Percentiles rank a stretch among this genome's conserved stretches.
Evolutionary conservation across 2,888 invertebrate species (phyloP).

Genomic region (Pterostichus madidus): DNA sequence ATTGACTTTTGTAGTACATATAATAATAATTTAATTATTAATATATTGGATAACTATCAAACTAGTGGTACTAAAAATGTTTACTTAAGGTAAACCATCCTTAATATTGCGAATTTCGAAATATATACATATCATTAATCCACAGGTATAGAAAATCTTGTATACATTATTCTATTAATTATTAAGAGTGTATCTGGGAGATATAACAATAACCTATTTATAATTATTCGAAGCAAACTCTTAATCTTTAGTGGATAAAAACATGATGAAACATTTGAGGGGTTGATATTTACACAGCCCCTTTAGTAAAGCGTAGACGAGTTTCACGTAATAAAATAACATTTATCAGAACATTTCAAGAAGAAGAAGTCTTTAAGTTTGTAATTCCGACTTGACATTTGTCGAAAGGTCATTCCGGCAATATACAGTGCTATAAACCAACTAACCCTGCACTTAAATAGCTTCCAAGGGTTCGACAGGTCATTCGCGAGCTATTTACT

Average conservation of each 20-base stretch:
- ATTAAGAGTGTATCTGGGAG: too few species aligned
- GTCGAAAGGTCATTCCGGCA: conserved; percentile 65
- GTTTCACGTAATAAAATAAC: conserved; percentile 65
- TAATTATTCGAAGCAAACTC: too few species aligned
- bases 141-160: too few species aligned
- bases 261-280: conserved; percentile 6
- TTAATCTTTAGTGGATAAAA: background rate
- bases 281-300: conserved; percentile 45
- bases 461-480: conserved; percentile 63
- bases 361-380: conserved; percentile 67
- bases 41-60: too few species aligned
- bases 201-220: too few species aligned
- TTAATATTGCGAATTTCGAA: too few species aligned
- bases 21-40: too few species aligned
- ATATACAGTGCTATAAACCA: conserved; percentile 66
- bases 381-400: conserved; percentile 66
- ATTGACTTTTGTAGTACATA: too few species aligned
- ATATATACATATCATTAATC: too few species aligned
- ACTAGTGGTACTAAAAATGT: too few species aligned
- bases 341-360: conserved; percentile 66
- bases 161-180: too few species aligned
- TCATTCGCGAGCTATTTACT: conserved; percentile 57
- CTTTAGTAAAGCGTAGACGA: conserved; percentile 28
- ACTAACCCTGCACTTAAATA: conserved; percentile 66
- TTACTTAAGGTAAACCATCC: too few species aligned